phyloP scores from a whole-genome alignment of 2,797 vertebrate species.

The Cossypha polioptera region DNA sequence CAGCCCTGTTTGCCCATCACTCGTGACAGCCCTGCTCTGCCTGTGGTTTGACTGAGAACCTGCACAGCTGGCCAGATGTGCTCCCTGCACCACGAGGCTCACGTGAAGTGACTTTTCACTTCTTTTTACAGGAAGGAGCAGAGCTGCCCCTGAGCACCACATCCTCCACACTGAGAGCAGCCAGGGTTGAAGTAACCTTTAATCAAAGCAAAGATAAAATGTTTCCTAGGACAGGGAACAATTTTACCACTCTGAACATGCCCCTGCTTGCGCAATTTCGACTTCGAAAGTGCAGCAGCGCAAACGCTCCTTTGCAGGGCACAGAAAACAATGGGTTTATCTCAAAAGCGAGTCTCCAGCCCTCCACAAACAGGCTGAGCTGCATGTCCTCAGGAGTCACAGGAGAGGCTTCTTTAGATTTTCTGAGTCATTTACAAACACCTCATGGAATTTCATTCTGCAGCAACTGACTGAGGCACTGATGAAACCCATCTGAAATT shows the following conservation, averaged over 20 bases:
- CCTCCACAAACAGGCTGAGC: not conserved
- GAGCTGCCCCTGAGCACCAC: not conserved
- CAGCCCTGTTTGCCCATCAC: not conserved
- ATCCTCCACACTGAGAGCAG: accelerated
- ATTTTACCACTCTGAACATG: not conserved
- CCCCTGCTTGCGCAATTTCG: not conserved
- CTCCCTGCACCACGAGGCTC: not conserved
- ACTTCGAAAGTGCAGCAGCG: not conserved
- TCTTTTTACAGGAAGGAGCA: too few species aligned
- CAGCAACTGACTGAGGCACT: not conserved
- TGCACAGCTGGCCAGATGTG: not conserved
- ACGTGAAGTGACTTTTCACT: not conserved
- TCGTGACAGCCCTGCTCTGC: not conserved
- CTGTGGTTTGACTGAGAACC: accelerated
- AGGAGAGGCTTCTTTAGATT: not conserved
- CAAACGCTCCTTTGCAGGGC: accelerated
- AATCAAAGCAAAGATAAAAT: not conserved
- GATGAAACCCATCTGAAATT: slow-evolving; percentile 10
- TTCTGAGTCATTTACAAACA: not conserved
- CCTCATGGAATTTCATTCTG: slow-evolving; percentile 1
- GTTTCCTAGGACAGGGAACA: not conserved
- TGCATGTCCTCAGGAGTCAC: not conserved
- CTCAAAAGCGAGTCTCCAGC: not conserved
- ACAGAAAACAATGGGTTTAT: not conserved
- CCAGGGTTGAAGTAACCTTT: not conserved